Conservation (phyloP, 2,797 vertebrate species). For the Hippopotamyrus pictus region DNA sequence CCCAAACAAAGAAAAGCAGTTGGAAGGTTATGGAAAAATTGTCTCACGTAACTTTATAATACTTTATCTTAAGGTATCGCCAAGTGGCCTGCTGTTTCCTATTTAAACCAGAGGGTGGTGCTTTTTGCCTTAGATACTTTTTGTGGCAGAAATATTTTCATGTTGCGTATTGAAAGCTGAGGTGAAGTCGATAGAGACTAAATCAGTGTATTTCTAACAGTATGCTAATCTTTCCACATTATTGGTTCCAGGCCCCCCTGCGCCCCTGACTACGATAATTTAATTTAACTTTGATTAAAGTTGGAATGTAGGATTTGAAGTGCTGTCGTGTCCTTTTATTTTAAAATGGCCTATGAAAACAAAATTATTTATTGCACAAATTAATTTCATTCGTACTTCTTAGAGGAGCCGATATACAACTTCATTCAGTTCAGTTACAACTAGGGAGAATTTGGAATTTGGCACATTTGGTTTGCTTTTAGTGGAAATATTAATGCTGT, state of each 20-base stretch:
- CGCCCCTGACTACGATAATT: not conserved
- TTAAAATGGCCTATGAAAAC: not conserved
- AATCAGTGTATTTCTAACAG: not conserved
- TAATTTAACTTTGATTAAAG: not conserved
- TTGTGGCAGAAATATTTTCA: not conserved
- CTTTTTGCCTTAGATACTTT: slow-evolving; percentile 13
- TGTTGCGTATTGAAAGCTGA: not conserved
- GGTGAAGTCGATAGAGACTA: not conserved
- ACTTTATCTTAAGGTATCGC: not conserved
- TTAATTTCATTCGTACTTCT: not conserved
- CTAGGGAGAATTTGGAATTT: not conserved
- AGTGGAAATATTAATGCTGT: not conserved
- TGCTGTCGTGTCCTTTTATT: not conserved
- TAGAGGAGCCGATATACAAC: not conserved
- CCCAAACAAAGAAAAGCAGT: not conserved
- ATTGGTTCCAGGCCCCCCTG: not conserved
- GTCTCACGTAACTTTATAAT: not conserved
- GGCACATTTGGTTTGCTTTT: not conserved
- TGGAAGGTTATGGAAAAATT: not conserved
- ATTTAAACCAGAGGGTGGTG: slow-evolving; percentile 20
- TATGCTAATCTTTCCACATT: not conserved
- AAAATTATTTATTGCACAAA: not conserved
- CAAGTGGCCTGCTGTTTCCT: slow-evolving; percentile 7
- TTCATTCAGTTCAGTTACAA: not conserved
- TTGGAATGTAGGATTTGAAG: not conserved